phyloP scores from a whole-genome alignment of 2,888 invertebrate species.

The Lasioglossum zephyrum region DNA sequence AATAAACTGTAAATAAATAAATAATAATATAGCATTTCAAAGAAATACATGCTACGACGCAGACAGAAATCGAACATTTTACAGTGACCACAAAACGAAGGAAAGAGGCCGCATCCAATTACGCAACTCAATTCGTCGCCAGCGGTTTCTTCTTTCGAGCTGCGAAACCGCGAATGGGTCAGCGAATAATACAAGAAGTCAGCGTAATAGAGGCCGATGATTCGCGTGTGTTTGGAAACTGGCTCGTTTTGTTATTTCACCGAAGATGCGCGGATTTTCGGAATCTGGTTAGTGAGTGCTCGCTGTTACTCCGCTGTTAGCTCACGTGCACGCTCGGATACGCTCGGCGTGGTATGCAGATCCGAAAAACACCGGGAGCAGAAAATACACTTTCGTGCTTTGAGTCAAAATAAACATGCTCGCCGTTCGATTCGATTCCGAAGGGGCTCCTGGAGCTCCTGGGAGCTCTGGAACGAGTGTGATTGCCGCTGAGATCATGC shows the following conservation, averaged over 20 bases:
- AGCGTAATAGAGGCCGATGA: constrained; percentile 22
- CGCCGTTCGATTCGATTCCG: constrained; percentile 19
- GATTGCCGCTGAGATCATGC: neutral
- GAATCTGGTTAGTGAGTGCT: neutral
- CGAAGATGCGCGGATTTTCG: constrained; percentile 56
- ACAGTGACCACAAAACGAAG: too few relatives aligned
- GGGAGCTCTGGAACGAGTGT: neutral
- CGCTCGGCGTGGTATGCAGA: constrained; percentile 34
- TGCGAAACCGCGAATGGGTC: neutral
- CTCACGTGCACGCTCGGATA: constrained; percentile 8
- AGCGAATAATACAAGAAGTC: constrained; percentile 6
- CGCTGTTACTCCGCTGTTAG: constrained; percentile 9
- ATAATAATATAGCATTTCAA: too few relatives aligned
- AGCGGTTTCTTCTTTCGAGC: neutral
- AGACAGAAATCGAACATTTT: too few relatives aligned
- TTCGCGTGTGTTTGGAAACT: constrained; percentile 34
- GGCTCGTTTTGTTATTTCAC: constrained; percentile 63
- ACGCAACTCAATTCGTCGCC: neutral
- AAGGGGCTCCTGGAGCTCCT: neutral
- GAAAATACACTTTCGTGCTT: constrained; percentile 66
- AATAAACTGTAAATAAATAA: too few relatives aligned
- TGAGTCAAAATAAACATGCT: constrained; percentile 60
- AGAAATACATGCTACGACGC: too few relatives aligned
- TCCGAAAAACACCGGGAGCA: constrained; percentile 60
- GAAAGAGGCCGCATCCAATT: neutral